Base-by-base conservation (phyloP, 1,140 invertebrate species). In the Caenorhabditis remanei region DNA sequence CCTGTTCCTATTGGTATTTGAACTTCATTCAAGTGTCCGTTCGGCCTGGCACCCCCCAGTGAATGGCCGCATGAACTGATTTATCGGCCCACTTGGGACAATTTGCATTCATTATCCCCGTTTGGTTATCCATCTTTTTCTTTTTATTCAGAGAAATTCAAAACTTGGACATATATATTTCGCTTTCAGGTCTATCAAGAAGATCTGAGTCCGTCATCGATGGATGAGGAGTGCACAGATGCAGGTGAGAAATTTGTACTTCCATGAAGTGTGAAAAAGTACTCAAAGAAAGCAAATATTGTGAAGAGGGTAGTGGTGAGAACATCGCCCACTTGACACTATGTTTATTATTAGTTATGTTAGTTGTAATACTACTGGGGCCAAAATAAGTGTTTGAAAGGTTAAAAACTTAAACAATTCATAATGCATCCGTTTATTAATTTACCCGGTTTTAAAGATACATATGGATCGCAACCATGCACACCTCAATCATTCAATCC, bases 11-110 rank as follows among this genome's bases (percentile, higher is more conserved):
- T 24, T 79, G 71, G 19, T 50, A 14, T 79, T 79, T 48, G 71
- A 79, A 79, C 46, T 32, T 46, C 46, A 79, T 79, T 79, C 71
- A 50, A 79, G 46, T 79, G 71, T 50, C 65, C 40, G 43, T 43
- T 71, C n/a, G 13, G 13, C 24, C n/a, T 46, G 63, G 40, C 65
- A 50, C 71, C 71, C 46, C 71, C 46, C 71, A 50, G 71, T 79
- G 46, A 14, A 4, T 67, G 46, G 9, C 65, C 65, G 16, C 41
- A 79, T 79, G 71, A 79, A 79, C 71, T 79, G 71, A 79, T 79
- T 79, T 79, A 79, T 79, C n/a, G 71, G 71, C 53, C n/a, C 21
- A 48, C 46, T 50, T 50, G 46, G 46, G 19, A 50, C 43, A 53
- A 50, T 79, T 21, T 79, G 46, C 71, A 50, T 79, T 79, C 21